These are phyloP conservation scores for Napeogenes inachia DNA, from an alignment of 2,888 invertebrate species.

Conservation along the genomic window DNA sequence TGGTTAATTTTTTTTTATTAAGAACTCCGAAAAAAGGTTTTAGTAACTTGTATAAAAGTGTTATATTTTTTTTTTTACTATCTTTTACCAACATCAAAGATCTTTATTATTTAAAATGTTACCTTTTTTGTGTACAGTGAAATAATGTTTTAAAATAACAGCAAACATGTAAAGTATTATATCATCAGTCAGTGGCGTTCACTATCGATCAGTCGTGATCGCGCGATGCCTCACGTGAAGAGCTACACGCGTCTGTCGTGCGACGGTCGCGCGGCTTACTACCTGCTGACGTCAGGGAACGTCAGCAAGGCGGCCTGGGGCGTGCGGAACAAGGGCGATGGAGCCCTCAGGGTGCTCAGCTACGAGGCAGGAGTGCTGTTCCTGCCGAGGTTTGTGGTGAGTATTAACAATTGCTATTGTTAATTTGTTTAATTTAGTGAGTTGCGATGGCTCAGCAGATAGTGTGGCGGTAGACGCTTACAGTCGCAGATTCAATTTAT, in stretches of 20 bases:
- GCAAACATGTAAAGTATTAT: not conserved
- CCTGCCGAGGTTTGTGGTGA: slow-evolving; percentile 88
- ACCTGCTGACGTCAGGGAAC: slow-evolving; percentile 94
- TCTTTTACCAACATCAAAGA: no score
- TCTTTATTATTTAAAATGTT: no score
- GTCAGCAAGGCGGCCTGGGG: slow-evolving; percentile 99
- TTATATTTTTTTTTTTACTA: no score
- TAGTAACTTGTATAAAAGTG: no score
- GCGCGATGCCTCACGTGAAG: slow-evolving; percentile 97
- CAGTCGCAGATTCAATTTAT: no score
- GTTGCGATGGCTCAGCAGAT: no score
- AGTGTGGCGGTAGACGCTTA: no score
- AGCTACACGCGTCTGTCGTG: slow-evolving; percentile 86
- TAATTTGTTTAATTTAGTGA: not conserved
- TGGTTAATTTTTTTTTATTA: no score
- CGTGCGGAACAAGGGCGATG: slow-evolving; percentile 76
- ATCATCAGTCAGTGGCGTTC: slow-evolving; percentile 89
- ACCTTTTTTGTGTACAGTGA: no score
- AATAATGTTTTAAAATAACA: no score
- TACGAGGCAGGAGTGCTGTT: slow-evolving; percentile 96
- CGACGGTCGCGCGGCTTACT: slow-evolving; percentile 86
- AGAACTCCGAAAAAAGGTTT: no score
- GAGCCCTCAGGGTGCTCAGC: slow-evolving; percentile 83
- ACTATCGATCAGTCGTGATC: slow-evolving; percentile 80
- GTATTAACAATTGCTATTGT: slow-evolving; percentile 44